Conservation (phyloP, 2,888 invertebrate genomes). For the Scaptomyza reducta region DNA sequence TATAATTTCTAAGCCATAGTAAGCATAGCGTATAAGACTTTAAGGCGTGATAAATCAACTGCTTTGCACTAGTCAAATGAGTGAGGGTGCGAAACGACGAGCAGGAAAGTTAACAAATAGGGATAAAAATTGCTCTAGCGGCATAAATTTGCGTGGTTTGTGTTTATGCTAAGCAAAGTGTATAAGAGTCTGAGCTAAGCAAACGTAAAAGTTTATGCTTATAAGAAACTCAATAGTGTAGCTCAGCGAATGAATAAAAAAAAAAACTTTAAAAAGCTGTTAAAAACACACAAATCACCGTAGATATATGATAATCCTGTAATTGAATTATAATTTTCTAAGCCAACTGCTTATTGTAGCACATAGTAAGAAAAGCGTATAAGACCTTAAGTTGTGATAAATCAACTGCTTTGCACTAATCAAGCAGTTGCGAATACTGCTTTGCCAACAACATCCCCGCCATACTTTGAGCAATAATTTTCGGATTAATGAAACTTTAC, state of each 20-base stretch:
- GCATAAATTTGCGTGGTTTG: not conserved
- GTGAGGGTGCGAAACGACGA: conserved; percentile 20
- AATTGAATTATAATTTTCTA: too few species aligned
- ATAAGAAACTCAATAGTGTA: not conserved
- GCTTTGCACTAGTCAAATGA: not conserved
- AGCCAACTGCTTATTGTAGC: not conserved
- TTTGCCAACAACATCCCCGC: conserved; percentile 3
- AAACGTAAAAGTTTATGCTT: not conserved
- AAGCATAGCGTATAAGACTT: not conserved
- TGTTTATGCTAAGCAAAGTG: not conserved
- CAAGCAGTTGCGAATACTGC: conserved; percentile 8
- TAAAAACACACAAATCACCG: not conserved
- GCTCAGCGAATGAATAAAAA: too few species aligned
- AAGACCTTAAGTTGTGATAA: not conserved
- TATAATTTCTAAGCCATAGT: not conserved
- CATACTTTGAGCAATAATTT: not conserved
- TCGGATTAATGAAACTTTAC: conserved; percentile 30
- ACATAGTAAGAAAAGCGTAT: not conserved
- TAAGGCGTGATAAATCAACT: not conserved
- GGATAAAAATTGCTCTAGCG: conserved; percentile 42
- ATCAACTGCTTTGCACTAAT: not conserved
- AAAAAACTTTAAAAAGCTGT: not conserved
- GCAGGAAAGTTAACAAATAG: conserved; percentile 5
- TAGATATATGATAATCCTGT: too few species aligned
- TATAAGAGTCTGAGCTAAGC: not conserved